These are phyloP conservation scores for Tamandua tetradactyla DNA, from an alignment of 2,797 vertebrate species.

Conservation along the genomic window DNA sequence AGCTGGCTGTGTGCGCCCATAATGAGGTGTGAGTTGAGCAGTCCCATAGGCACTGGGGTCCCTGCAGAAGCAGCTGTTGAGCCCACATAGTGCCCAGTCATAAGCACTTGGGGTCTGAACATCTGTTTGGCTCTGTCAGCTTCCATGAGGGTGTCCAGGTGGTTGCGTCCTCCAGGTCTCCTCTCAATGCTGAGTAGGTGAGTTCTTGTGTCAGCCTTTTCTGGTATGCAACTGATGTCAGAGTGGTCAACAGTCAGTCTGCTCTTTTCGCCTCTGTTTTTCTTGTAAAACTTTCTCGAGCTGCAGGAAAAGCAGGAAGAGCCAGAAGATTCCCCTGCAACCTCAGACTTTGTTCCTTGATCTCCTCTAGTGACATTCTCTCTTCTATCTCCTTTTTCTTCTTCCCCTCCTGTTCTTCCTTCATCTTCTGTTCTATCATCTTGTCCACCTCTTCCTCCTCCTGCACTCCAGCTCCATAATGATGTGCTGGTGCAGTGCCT, in stretches of 20 bases:
- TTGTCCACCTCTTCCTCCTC: slow-evolving; percentile 97
- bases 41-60: slow-evolving; percentile 88
- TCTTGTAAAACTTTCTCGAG: slow-evolving; percentile 96
- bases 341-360: slow-evolving; percentile 94
- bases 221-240: slow-evolving; percentile 92
- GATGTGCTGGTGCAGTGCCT: slow-evolving; percentile 95
- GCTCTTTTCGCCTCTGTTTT: slow-evolving; percentile 93
- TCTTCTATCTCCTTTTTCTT: slow-evolving; percentile 95
- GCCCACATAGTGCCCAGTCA: slow-evolving; percentile 90
- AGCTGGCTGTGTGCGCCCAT: slow-evolving; percentile 85
- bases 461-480: slow-evolving; percentile 95
- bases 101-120: slow-evolving; percentile 91
- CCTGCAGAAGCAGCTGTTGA: slow-evolving; percentile 85
- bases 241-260: slow-evolving; percentile 88
- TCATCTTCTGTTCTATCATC: slow-evolving; percentile 98
- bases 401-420: slow-evolving; percentile 94
- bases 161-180: slow-evolving; percentile 90
- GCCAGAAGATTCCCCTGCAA: slow-evolving; percentile 93
- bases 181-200: slow-evolving; percentile 93
- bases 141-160: slow-evolving; percentile 88
- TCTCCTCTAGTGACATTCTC: slow-evolving; percentile 95
- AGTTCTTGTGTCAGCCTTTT: slow-evolving; percentile 89
- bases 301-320: slow-evolving; percentile 94
- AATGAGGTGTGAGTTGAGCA: slow-evolving; percentile 89
- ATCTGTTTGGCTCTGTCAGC: slow-evolving; percentile 94